Evolutionary conservation across 2,797 vertebrate genomes (phyloP).

Genomic region (Graptemys geographica): DNA sequence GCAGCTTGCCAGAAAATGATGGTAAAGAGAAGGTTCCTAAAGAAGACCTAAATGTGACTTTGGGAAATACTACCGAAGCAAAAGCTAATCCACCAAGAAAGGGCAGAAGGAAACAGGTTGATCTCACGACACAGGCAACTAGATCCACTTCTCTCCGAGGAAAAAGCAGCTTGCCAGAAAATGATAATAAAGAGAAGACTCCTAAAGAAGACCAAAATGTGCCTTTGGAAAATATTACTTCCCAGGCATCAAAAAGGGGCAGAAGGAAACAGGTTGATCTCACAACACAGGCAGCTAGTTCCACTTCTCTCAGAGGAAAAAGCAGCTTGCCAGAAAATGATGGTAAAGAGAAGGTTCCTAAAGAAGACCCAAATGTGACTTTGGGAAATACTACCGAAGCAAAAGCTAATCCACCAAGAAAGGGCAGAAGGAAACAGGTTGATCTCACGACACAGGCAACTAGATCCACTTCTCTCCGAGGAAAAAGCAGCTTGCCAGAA

Average conservation of each 20-base stretch:
- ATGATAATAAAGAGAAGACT: not conserved
- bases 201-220: not conserved
- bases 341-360: not conserved
- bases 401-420: not conserved
- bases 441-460: not conserved
- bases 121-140: not conserved
- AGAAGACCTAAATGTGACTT: not conserved
- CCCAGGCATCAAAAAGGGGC: not conserved
- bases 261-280: conserved; percentile 19
- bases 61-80: not conserved
- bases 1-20: not conserved
- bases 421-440: not conserved
- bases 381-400: not conserved
- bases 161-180: not conserved
- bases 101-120: not conserved
- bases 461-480: not conserved
- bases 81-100: not conserved
- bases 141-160: not conserved
- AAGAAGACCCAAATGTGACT: not conserved
- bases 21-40: not conserved
- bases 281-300: accelerated
- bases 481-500: not conserved
- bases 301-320: not conserved
- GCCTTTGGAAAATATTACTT: not conserved
- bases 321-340: not conserved